Percentiles rank a stretch among this genome's conserved stretches.
Conservation (phyloP, 64 coral and sea anemone genomes). For the Actinia tenebrosa region DNA sequence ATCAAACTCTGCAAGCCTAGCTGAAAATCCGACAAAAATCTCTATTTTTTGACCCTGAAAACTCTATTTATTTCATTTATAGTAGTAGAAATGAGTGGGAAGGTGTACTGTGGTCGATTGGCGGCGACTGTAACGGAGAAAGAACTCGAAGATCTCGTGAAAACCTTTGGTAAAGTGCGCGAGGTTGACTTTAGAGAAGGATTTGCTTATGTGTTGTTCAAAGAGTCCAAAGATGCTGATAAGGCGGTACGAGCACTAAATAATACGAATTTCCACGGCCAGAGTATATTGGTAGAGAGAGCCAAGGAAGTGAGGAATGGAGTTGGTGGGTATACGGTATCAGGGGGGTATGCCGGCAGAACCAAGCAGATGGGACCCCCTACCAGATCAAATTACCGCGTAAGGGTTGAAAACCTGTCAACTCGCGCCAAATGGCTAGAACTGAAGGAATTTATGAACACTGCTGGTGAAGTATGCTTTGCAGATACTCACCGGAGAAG, state of each 20-base stretch:
- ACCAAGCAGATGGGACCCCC: conserved; percentile 74
- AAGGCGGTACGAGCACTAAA: conserved; percentile 87
- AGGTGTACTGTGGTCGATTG: conserved; percentile 87
- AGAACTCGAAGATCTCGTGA: conserved; percentile 78
- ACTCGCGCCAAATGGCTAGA: conserved; percentile 94
- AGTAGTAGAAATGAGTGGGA: conserved; percentile 55
- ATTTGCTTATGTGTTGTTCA: conserved; percentile 89
- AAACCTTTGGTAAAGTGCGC: conserved; percentile 79
- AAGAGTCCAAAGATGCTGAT: conserved; percentile 75
- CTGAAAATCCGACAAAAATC: background rate
- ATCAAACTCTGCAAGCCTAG: background rate
- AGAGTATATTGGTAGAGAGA: conserved; percentile 88
- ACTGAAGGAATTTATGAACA: conserved; percentile 92
- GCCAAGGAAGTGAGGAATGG: conserved; percentile 76
- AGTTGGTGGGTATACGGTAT: conserved; percentile 78
- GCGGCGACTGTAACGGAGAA: conserved; percentile 73
- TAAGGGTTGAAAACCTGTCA: conserved; percentile 91
- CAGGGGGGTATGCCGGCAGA: conserved; percentile 74
- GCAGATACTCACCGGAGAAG: conserved; percentile 94
- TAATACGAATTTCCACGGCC: conserved; percentile 67
- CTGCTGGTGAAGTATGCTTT: conserved; percentile 95
- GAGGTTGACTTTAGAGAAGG: conserved; percentile 94
- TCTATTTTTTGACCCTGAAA: background rate
- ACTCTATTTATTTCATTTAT: conserved; percentile 9
- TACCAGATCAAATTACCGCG: conserved; percentile 61